phyloP scores from a whole-genome alignment of 2,113 vertebrate species.

The Trematomus loennbergii region DNA sequence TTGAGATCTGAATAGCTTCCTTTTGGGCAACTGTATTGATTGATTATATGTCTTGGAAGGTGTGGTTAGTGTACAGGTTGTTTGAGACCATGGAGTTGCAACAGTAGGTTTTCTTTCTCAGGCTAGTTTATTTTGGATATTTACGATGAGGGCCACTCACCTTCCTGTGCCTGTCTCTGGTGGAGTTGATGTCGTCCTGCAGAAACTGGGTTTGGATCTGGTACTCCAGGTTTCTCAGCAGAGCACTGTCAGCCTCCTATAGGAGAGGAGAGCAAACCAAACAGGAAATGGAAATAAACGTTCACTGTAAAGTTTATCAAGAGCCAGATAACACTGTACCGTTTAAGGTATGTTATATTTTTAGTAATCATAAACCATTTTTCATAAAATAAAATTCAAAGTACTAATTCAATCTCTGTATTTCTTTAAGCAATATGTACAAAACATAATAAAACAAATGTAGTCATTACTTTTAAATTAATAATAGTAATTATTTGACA shows the following conservation, averaged over 20 bases:
- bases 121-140: not conserved
- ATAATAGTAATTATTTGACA: no score
- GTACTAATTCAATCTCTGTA: not conserved
- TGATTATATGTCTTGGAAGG: no score
- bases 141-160: slow-evolving; percentile 65
- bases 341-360: not conserved
- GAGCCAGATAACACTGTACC: not conserved
- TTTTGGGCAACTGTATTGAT: not conserved
- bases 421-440: not conserved
- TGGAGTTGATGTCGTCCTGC: slow-evolving; percentile 92
- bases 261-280: not conserved
- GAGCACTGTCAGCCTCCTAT: slow-evolving; percentile 91
- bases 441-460: not conserved
- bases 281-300: no score
- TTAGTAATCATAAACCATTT: not conserved
- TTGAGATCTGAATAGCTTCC: not conserved
- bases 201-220: slow-evolving; percentile 95
- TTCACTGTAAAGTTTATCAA: not conserved
- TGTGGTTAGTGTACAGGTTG: no score
- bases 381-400: not conserved
- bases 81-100: not conserved
- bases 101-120: not conserved
- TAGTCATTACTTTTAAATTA: not conserved
- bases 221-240: slow-evolving; percentile 90
- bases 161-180: slow-evolving; percentile 95